These are phyloP conservation scores for Tetragonula carbonaria DNA, from an alignment of 2,888 invertebrate genomes.

Conservation along the genomic window DNA sequence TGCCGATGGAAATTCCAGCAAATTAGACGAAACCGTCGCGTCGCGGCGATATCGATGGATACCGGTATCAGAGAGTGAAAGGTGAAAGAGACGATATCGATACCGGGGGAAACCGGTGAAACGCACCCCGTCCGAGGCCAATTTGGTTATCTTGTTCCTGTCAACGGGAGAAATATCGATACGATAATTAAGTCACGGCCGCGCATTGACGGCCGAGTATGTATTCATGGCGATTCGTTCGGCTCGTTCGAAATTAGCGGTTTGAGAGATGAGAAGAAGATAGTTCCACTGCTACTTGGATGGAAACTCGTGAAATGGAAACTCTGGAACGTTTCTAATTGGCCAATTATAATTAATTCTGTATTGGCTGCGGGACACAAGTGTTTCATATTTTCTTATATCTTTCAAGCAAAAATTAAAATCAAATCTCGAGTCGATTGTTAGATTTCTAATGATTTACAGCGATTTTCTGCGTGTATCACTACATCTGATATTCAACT, in stretches of 20 bases:
- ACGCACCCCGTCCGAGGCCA: not conserved
- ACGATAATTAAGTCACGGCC: conserved; percentile 18
- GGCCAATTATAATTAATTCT: not conserved
- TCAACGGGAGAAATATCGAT: conserved; percentile 42
- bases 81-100: conserved; percentile 4
- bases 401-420: not conserved
- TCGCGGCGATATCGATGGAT: conserved; percentile 4
- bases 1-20: conserved; percentile 51
- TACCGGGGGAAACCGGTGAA: not conserved
- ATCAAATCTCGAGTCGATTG: not conserved
- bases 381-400: not conserved
- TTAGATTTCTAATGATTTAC: not conserved
- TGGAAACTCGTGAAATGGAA: not conserved
- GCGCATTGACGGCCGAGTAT: not conserved
- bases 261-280: not conserved
- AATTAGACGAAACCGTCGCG: conserved; percentile 26
- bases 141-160: conserved; percentile 35
- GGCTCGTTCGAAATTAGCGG: conserved; percentile 19
- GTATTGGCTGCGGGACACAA: not conserved
- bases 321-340: not conserved
- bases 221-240: conserved; percentile 7
- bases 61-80: not conserved
- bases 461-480: not conserved
- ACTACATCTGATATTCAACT: not conserved
- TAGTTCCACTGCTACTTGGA: not conserved